Base-by-base conservation (phyloP, 2,888 invertebrate genomes). In the Caenorhabditis uteleia region DNA sequence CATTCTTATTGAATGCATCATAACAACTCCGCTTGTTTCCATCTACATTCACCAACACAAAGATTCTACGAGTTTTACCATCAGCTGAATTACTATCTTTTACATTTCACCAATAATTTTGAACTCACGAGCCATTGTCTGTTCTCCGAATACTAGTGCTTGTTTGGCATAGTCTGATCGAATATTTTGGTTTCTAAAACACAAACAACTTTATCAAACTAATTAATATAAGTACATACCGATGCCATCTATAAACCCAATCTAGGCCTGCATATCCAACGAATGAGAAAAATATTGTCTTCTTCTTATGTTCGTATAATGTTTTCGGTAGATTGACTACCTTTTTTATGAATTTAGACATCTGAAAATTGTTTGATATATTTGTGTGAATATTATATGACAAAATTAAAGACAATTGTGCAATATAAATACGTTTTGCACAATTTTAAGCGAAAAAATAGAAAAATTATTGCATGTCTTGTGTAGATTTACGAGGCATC, bases 1-100 rank as follows among this genome's bases (percentile, higher is more conserved):
- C 80, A 54, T 80, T 78, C 34, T 77, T 73, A 26, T 61, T 70
- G 68, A 80, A 80, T 3, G 68, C 68, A 48, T 78, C 75, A 56
- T 59, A 69, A 31, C 69, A 75, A 16, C 66, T 54, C 23, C 78
- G 51, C 26, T 68, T 72, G 39, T 78, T 78, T n/a, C 78, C 79
- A 26, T 69, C 57, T 2, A 68, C 58, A 50, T 81, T 81, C 4
- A 76, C 65, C 21, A 81, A 48, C 12, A 81, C 79, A 18, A 74
- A 71, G 18, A 81, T 66, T 34, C 80, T 64, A 7, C 75, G 62
- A 0, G 79, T 77, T 20, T 67, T 54, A 27, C 58, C 68, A 40
- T 77, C 77, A 3, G 78, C 76, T 72, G 42, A 7, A 48, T 38
- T 8, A 45, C 5, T 16, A 26, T 8, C 18, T 2, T 21, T 36